A percentile compares a stretch with the other conserved stretches of the same genome.
These are phyloP conservation scores for Rhinolophus sinicus DNA, from an alignment of 2,113 vertebrate species.

Conservation along the genomic window DNA sequence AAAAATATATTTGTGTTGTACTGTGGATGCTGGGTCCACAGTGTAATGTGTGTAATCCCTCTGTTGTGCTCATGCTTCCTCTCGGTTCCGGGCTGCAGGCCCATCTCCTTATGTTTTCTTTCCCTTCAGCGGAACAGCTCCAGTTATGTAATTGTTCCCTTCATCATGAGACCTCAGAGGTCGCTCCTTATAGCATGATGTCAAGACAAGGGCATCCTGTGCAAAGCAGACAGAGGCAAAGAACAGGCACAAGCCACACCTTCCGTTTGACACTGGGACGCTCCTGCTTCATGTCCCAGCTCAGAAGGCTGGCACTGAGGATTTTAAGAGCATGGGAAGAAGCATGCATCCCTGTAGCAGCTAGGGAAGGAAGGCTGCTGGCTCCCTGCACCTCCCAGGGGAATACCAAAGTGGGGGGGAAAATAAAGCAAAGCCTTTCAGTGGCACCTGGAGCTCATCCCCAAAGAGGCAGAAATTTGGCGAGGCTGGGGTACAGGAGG, in stretches of 20 bases:
- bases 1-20: neutral
- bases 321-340: neutral
- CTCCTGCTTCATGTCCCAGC: neutral
- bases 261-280: neutral
- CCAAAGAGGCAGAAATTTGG: neutral
- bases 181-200: conserved; percentile 42
- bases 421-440: neutral
- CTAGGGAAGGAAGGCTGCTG: neutral
- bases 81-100: conserved; percentile 52
- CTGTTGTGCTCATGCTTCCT: neutral
- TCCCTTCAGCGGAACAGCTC: conserved; percentile 62
- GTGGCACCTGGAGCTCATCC: neutral
- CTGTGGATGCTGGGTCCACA: neutral
- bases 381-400: neutral
- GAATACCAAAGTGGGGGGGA: neutral
- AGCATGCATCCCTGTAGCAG: neutral
- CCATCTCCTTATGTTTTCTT: conserved; percentile 20
- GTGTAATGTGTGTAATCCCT: neutral
- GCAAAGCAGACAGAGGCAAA: neutral
- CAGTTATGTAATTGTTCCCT: conserved; percentile 58
- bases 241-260: neutral
- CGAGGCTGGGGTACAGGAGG: neutral
- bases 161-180: conserved; percentile 65
- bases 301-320: neutral
- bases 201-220: conserved; percentile 36